Evolutionary conservation across 2,113 vertebrate species (phyloP).

Genomic region (Syngnathus typhle): DNA sequence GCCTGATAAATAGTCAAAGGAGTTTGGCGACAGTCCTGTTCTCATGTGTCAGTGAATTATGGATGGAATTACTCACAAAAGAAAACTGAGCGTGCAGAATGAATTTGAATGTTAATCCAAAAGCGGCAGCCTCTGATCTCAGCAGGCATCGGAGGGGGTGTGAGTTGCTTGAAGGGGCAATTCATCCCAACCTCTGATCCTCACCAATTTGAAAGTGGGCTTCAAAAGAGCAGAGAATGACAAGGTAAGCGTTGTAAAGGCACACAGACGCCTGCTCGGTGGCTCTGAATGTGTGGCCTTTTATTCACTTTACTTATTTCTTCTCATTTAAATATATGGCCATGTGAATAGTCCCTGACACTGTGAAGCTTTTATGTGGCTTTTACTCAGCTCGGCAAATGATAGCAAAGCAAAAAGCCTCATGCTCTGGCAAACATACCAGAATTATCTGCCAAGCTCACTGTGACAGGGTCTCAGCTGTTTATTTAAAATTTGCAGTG

Average conservation of each 20-base stretch:
- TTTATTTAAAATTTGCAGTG: conserved; percentile 72
- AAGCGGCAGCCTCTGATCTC: conserved; percentile 70
- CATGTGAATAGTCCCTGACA: conserved; percentile 36
- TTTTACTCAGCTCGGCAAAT: conserved; percentile 46
- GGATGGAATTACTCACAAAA: conserved; percentile 63
- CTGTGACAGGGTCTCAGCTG: conserved; percentile 44
- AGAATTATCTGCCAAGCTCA: conserved; percentile 38
- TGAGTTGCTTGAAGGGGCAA: conserved; percentile 64
- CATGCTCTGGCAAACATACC: conserved; percentile 45
- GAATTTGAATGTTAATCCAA: conserved; percentile 71
- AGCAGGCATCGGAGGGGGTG: conserved; percentile 62
- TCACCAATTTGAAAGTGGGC: conserved; percentile 66
- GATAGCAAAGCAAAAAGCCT: conserved; percentile 43
- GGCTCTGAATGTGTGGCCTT: conserved; percentile 15
- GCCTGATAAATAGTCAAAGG: conserved; percentile 44
- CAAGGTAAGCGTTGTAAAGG: conserved; percentile 44
- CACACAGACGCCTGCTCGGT: conserved; percentile 21
- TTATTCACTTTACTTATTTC: conserved; percentile 22
- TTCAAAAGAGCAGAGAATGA: conserved; percentile 66
- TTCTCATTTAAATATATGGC: conserved; percentile 15
- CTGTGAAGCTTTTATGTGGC: conserved; percentile 45
- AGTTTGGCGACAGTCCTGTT: conserved; percentile 37
- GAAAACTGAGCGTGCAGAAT: conserved; percentile 53
- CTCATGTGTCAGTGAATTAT: conserved; percentile 52
- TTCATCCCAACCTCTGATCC: conserved; percentile 66